Evolutionary conservation across 2,113 vertebrate genomes (phyloP).

Genomic region (Etia nguti): DNA sequence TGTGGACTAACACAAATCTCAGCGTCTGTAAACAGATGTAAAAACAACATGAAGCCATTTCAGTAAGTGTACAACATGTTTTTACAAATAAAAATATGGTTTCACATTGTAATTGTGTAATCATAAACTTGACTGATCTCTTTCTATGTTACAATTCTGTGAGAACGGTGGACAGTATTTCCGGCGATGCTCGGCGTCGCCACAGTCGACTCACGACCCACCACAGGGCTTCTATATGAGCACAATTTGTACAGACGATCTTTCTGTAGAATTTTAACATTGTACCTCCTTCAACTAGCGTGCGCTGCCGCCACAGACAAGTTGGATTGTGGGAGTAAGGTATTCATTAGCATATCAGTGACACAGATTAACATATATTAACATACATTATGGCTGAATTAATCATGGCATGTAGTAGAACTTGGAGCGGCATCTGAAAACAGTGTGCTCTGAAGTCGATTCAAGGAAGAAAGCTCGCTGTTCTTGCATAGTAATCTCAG

Average conservation of each 20-base stretch:
- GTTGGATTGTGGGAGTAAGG: slow-evolving; percentile 64
- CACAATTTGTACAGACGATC: not conserved
- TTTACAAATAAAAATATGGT: not conserved
- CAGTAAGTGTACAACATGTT: not conserved
- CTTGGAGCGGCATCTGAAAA: slow-evolving; percentile 67
- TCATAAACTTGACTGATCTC: not conserved
- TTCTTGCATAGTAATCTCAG: slow-evolving; percentile 34
- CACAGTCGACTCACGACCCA: not conserved
- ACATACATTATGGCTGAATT: slow-evolving; percentile 71
- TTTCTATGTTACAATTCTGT: not conserved
- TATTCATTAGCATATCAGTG: slow-evolving; percentile 75
- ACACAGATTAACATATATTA: slow-evolving; percentile 77
- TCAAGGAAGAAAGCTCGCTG: slow-evolving; percentile 33
- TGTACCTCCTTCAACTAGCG: slow-evolving; percentile 29
- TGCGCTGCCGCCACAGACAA: slow-evolving; percentile 37
- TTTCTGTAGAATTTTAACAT: slow-evolving; percentile 38
- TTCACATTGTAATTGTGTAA: not conserved
- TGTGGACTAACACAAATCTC: not conserved
- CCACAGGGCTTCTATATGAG: not conserved
- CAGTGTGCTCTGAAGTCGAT: slow-evolving; percentile 50
- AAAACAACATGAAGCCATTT: not conserved
- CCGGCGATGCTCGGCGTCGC: not conserved
- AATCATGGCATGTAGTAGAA: slow-evolving; percentile 62
- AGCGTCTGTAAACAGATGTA: not conserved
- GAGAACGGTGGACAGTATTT: not conserved